These are phyloP conservation scores for Varanus komodoensis DNA, from an alignment of 2,113 vertebrate species.

Conservation along the genomic window DNA sequence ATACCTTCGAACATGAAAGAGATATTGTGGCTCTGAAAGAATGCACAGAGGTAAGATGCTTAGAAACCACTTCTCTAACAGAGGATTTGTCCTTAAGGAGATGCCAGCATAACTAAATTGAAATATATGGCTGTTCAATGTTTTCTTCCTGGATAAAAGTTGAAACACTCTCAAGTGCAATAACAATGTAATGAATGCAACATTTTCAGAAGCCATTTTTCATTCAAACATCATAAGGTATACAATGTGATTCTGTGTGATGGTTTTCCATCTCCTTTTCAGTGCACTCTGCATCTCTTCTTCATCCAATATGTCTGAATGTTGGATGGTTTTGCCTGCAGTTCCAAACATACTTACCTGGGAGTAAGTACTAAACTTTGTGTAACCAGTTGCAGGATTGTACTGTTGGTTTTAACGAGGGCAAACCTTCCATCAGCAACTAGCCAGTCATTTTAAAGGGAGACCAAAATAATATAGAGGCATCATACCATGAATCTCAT, in stretches of 20 bases:
- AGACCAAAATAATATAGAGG: too few species aligned
- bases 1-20: constrained; percentile 78
- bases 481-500: neutral
- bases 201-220: neutral
- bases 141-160: neutral
- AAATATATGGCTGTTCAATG: neutral
- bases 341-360: neutral
- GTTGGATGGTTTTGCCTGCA: neutral
- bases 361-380: neutral
- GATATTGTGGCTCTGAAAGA: constrained; percentile 63
- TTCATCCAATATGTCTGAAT: neutral
- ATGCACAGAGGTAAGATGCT: constrained; percentile 46
- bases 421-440: neutral
- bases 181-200: neutral
- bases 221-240: neutral
- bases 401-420: neutral
- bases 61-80: neutral
- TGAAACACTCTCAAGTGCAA: neutral
- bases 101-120: neutral
- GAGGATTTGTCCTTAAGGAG: neutral
- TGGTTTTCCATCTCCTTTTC: neutral
- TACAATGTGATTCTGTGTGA: neutral
- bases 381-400: neutral
- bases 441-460: neutral
- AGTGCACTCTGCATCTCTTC: neutral